Conservation (phyloP, 30 jellyfish, hydroid and myxozoan species). For the Aurelia aurita complex sp. Pacific region DNA sequence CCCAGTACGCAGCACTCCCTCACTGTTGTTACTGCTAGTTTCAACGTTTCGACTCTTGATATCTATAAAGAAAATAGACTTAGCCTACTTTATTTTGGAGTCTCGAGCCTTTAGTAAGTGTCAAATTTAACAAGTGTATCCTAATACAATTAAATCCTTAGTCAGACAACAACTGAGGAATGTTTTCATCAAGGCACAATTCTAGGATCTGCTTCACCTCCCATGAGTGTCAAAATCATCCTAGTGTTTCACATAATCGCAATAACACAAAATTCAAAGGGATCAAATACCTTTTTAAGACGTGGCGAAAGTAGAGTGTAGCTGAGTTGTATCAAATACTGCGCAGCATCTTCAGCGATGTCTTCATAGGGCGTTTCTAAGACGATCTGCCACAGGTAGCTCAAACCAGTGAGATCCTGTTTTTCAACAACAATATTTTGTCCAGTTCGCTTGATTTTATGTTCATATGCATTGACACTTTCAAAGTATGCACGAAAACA, state of each 20-base stretch:
- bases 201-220: too few relatives aligned
- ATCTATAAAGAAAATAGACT: too few relatives aligned
- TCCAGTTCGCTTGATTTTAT: constrained; percentile 67
- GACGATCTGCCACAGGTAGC: constrained; percentile 77
- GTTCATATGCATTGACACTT: constrained; percentile 75
- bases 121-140: too few relatives aligned
- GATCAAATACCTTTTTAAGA: constrained; percentile 68
- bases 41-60: not conserved
- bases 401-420: constrained; percentile 82
- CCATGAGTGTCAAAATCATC: too few relatives aligned
- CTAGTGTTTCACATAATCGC: not conserved
- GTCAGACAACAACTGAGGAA: too few relatives aligned
- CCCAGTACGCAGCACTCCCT: too few relatives aligned
- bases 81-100: too few relatives aligned
- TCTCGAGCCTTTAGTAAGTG: too few relatives aligned
- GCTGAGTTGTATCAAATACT: constrained; percentile 77
- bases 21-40: too few relatives aligned
- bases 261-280: not conserved
- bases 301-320: constrained; percentile 70
- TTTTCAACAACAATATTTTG: constrained; percentile 69
- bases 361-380: constrained; percentile 78
- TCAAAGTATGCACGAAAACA: constrained; percentile 89
- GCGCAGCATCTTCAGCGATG: constrained; percentile 91
- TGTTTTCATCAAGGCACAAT: too few relatives aligned
- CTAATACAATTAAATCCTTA: too few relatives aligned